These are phyloP conservation scores for Acromyrmex charruanus DNA, from an alignment of 1,140 invertebrate genomes.

Conservation along the genomic window DNA sequence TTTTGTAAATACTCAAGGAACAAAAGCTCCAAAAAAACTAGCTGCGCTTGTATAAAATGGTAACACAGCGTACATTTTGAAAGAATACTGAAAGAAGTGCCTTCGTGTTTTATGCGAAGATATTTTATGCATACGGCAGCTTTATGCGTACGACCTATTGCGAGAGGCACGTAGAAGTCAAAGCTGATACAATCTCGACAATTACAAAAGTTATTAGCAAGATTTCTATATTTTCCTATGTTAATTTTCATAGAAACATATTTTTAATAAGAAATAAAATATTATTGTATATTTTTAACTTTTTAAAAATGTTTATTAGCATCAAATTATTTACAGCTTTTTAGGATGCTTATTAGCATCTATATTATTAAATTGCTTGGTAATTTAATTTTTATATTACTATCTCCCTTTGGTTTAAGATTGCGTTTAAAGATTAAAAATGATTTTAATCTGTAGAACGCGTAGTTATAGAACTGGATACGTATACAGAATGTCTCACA, in stretches of 20 bases:
- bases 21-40: neutral
- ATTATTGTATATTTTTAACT: too few relatives aligned
- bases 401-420: too few relatives aligned
- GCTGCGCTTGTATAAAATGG: neutral
- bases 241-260: neutral
- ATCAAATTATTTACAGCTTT: too few relatives aligned
- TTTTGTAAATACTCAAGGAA: slow-evolving; percentile 12
- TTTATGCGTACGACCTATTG: slow-evolving; percentile 9
- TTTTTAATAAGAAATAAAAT: too few relatives aligned
- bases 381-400: too few relatives aligned
- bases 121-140: slow-evolving; percentile 15
- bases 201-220: neutral
- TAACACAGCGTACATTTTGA: neutral
- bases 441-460: too few relatives aligned
- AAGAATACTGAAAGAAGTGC: neutral
- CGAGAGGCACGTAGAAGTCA: neutral
- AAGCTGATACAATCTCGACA: slow-evolving; percentile 20
- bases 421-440: too few relatives aligned
- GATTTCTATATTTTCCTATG: neutral
- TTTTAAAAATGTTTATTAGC: too few relatives aligned
- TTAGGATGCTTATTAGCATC: too few relatives aligned
- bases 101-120: slow-evolving; percentile 24
- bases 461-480: too few relatives aligned
- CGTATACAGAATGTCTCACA: too few relatives aligned
- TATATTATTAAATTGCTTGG: too few relatives aligned